Base-by-base conservation (phyloP, 1,140 invertebrate genomes). In the Teleogryllus occipitalis region DNA sequence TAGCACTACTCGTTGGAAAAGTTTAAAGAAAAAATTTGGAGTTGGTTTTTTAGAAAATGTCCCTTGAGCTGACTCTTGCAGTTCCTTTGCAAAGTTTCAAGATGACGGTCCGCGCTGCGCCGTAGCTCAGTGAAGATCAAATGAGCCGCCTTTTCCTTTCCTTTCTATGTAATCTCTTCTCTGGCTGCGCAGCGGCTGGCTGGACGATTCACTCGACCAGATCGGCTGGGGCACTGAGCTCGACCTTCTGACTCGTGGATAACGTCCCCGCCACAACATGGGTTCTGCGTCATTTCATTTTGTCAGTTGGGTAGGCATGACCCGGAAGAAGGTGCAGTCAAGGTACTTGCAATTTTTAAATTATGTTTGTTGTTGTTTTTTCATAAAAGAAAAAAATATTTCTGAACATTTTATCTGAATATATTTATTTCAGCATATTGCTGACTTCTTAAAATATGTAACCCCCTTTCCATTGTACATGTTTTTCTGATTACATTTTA, bases 101-200 rank as follows among this genome's bases (percentile, higher is more conserved):
- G n/a, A n/a, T n/a, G n/a, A n/a, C n/a, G n/a, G n/a, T n/a, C n/a
- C n/a, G n/a, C n/a, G n/a, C n/a, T n/a, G n/a, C n/a, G n/a, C n/a
- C n/a, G n/a, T n/a, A n/a, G n/a, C n/a, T n/a, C n/a, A n/a, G n/a
- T n/a, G n/a, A n/a, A n/a, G n/a, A n/a, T n/a, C n/a, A n/a, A n/a
- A n/a, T n/a, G n/a, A n/a, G n/a, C n/a, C n/a, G n/a, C n/a, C n/a
- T n/a, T n/a, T n/a, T n/a, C n/a, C n/a, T n/a, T n/a, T n/a, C n/a
- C n/a, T n/a, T n/a, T n/a, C n/a, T n/a, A n/a, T n/a, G n/a, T n/a
- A n/a, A n/a, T n/a, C n/a, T n/a, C n/a, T n/a, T n/a, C n/a, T n/a
- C n/a, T n/a, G n/a, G 80, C 83, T 84, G 82, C 82, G 84, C 27
- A 74, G 65, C 7, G 80, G 77, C 49, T 80, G 80, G 80, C 77